Base-by-base conservation (phyloP, 2,113 vertebrate species). In the Trematomus loennbergii region DNA sequence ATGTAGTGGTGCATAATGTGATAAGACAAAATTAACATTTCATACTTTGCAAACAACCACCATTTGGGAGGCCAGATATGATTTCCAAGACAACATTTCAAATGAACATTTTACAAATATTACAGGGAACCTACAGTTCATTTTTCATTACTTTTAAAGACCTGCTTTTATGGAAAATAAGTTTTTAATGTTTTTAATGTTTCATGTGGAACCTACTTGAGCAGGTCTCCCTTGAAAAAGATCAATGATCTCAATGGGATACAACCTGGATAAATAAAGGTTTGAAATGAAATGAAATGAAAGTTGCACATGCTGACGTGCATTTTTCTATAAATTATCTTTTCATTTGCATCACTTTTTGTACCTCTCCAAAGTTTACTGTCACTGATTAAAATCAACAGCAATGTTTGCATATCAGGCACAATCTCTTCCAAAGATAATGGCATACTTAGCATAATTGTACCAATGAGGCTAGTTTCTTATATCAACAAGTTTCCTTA, bases 391-490 rank as follows among this genome's bases (percentile, higher is more conserved):
- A 66, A 71, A 83, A 57, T 46, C 4, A 83, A 73, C 58, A 79
- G 55, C 52, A 83, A 71, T 52, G 1, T 40, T 40, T 89, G 81
- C 87, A 88, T 91, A 86, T 82, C 79, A 81, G 66, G 75, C 49
- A 54, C 69, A 75, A 70, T 76, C 81, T 79, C 65, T 82, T 86
- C 62, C 83, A 83, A 89, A 84, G 36, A 43, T 61, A 61, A 43
- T 12, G 40, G 59, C 36, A 61, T 61, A 61, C 59, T 61, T n/a
- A 17, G 18, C 11, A 61, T 61, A 78, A 78, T 43, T 83, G 74
- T 81, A 83, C 79, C 68, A 20, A 70, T 46, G 45, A 54, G 57
- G 72, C 17, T 53, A 69, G 59, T 78, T 79, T 70, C 36, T 45
- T 61, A 46, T 15, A 63, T 2, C 33, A 82, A 79, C 79, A 33